Evolutionary conservation across 2,113 vertebrate species (phyloP), one percentile per base, ranked within the genome.

Genomic region (Corydoras sp.): DNA sequence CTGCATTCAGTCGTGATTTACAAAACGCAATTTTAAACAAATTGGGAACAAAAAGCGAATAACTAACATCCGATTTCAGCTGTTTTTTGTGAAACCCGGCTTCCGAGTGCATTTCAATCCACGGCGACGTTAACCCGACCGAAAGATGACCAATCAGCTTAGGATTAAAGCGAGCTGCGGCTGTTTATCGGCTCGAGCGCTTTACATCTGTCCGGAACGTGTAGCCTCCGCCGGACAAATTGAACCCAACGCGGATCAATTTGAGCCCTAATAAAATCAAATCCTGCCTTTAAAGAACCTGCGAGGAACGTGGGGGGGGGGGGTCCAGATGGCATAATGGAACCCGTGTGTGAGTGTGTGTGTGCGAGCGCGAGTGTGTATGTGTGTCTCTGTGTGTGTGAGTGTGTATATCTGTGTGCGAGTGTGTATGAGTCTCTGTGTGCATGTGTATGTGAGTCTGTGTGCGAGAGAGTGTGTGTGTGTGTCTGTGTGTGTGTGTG

Each of bases 311-410:
- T n/a, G 62, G 29, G 48, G 15, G 60, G 18, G 68, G 69, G 35
- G 48, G 58, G 62, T 65, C 71, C 75, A 76, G 71, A 79, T 79
- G 77, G 70, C 50, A 72, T 55, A 58, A 69, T 69, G 65, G 55
- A 53, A 53, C 68, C 66, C 63, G 59, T 71, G 72, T 71, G 68
- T 58, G 24, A 29, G 13, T 11, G 53, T 43, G 35, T 8, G 7
- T 7, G 6, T 32, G 43, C 18, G 2, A 1, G 2, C 18, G 18
- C 18, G 18, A 24, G 18, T 24, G 18, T 24, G 18, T 24, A 1
- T 24, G 18, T 24, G 18, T 24, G 18, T 24, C 18, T 24, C 18
- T 24, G 18, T 24, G 18, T 24, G 18, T 24, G 2, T 24, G 18
- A 24, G 18, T 24, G 2, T 24, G 18, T 24, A 2, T 24, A 24